phyloP scores from a whole-genome alignment of 2,797 vertebrate species.

The Sebastes itinus region DNA sequence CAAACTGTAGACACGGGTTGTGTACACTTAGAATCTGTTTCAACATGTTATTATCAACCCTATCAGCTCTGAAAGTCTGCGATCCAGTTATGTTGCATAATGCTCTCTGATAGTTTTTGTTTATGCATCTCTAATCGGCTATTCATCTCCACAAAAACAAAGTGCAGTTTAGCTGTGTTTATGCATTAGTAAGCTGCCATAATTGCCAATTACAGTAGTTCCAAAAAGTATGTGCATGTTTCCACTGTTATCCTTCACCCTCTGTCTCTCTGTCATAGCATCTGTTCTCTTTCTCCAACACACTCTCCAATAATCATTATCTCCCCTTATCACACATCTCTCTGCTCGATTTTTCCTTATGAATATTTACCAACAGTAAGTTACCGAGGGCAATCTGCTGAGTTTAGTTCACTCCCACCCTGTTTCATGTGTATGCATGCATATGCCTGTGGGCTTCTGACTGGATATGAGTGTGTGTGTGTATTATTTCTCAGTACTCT shows the following conservation, averaged over 20 bases:
- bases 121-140: constrained; percentile 18
- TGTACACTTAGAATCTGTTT: neutral
- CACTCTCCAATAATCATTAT: constrained; percentile 42
- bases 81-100: neutral
- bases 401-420: constrained; percentile 46
- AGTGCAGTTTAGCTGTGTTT: neutral
- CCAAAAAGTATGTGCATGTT: neutral
- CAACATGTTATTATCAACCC: neutral
- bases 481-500: constrained; percentile 26
- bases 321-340: constrained; percentile 22
- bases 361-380: constrained; percentile 68
- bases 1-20: neutral
- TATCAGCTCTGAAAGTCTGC: neutral
- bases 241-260: neutral
- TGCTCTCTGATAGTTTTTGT: constrained; percentile 1
- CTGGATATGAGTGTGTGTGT: neutral
- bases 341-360: constrained; percentile 46
- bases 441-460: constrained; percentile 19
- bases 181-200: neutral
- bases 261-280: constrained; percentile 28
- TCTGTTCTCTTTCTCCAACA: constrained; percentile 33
- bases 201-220: constrained; percentile 9
- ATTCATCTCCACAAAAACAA: constrained; percentile 10
- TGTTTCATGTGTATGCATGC: constrained; percentile 41
- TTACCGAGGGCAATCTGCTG: constrained; percentile 52